These are phyloP conservation scores for Glaucopsyche alexis DNA, from an alignment of 2,888 invertebrate genomes.

Conservation along the genomic window DNA sequence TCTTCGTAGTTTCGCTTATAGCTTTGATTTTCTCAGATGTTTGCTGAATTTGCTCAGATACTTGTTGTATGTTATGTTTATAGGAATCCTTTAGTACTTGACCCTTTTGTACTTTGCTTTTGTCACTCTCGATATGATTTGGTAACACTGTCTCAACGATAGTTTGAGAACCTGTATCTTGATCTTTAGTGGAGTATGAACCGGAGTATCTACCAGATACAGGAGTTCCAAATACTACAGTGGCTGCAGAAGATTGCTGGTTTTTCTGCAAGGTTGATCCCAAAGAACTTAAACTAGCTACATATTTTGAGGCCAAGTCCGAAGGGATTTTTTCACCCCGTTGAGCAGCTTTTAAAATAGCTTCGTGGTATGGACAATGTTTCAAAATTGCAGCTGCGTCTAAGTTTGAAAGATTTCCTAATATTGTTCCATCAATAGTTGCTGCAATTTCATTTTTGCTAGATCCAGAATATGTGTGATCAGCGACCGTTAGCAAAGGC, in stretches of 20 bases:
- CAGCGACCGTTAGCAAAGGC: slow-evolving; percentile 72
- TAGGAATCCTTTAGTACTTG: slow-evolving; percentile 57
- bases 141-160: slow-evolving; percentile 55
- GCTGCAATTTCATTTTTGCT: slow-evolving; percentile 60
- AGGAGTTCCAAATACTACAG: slow-evolving; percentile 53
- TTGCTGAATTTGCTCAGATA: slow-evolving; percentile 64
- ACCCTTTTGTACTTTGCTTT: slow-evolving; percentile 50
- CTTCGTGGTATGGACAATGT: slow-evolving; percentile 76
- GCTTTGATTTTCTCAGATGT: slow-evolving; percentile 68
- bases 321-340: slow-evolving; percentile 69
- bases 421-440: slow-evolving; percentile 62
- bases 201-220: slow-evolving; percentile 53
- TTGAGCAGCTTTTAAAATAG: slow-evolving; percentile 69
- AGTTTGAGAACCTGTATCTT: slow-evolving; percentile 59
- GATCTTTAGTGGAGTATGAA: slow-evolving; percentile 56
- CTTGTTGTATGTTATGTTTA: slow-evolving; percentile 57
- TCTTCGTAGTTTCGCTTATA: slow-evolving; percentile 63
- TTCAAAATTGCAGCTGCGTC: slow-evolving; percentile 74
- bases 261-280: slow-evolving; percentile 73
- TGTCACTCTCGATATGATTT: slow-evolving; percentile 52
- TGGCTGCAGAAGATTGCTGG: slow-evolving; percentile 53
- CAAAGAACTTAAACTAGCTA: slow-evolving; percentile 74
- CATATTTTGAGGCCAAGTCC: slow-evolving; percentile 73
- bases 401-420: slow-evolving; percentile 62
- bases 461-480: slow-evolving; percentile 73